phyloP scores from a whole-genome alignment of 1,140 invertebrate species.

The Nylanderia fulva region DNA sequence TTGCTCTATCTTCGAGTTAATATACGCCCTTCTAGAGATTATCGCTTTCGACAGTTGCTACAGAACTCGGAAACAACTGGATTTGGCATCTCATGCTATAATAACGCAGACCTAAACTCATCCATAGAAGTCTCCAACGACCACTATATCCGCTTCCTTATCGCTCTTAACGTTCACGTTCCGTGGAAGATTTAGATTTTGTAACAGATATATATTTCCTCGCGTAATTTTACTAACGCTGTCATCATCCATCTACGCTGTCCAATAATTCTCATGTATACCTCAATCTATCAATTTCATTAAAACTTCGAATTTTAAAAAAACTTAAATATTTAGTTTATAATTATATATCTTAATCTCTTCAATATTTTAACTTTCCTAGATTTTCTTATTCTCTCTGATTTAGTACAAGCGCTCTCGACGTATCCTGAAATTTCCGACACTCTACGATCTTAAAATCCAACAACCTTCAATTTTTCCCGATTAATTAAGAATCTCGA shows the following conservation, averaged over 20 bases:
- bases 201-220: slow-evolving; percentile 33
- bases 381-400: neutral
- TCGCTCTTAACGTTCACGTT: slow-evolving; percentile 39
- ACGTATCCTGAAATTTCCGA: neutral
- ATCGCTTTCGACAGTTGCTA: slow-evolving; percentile 40
- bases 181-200: slow-evolving; percentile 40
- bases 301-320: neutral
- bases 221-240: slow-evolving; percentile 31
- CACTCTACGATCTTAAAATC: too few species aligned
- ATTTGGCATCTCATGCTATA: slow-evolving; percentile 43
- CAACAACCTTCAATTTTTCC: neutral
- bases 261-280: neutral
- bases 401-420: neutral
- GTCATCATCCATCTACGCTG: neutral
- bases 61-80: slow-evolving; percentile 49
- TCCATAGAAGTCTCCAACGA: slow-evolving; percentile 30
- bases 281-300: neutral
- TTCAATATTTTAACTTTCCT: neutral
- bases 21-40: neutral
- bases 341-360: neutral
- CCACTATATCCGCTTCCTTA: slow-evolving; percentile 50
- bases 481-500: neutral
- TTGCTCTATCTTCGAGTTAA: neutral
- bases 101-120: slow-evolving; percentile 39
- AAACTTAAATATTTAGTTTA: too few species aligned